These are phyloP conservation scores for Drosophila quinaria DNA, from an alignment of 2,888 invertebrate species.

Conservation along the genomic window DNA sequence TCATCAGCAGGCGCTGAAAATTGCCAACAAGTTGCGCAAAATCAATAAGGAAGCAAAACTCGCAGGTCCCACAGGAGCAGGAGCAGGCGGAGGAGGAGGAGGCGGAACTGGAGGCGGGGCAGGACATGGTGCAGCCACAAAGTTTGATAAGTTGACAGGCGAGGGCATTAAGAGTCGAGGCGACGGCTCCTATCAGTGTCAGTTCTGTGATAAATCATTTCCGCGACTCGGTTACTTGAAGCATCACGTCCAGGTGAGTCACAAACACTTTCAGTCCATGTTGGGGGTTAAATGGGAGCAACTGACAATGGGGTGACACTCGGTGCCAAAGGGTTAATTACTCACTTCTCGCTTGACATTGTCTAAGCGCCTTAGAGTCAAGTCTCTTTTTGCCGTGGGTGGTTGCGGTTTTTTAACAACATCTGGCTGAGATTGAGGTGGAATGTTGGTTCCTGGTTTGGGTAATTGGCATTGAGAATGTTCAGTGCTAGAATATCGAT, in stretches of 20 bases:
- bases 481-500: constrained; percentile 3
- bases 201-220: constrained; percentile 96
- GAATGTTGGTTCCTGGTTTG: neutral
- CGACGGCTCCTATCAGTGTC: constrained; percentile 94
- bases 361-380: constrained; percentile 54
- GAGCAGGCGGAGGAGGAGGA: constrained; percentile 45
- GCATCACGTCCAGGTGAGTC: constrained; percentile 95
- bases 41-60: constrained; percentile 84
- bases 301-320: constrained; percentile 30
- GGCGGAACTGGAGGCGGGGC: constrained; percentile 48
- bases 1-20: constrained; percentile 81
- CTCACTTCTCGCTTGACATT: constrained; percentile 35
- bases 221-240: constrained; percentile 94
- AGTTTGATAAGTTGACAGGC: constrained; percentile 86
- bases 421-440: neutral
- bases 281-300: neutral
- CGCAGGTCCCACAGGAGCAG: constrained; percentile 45
- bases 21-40: constrained; percentile 85
- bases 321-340: constrained; percentile 45
- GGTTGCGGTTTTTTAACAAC: constrained; percentile 22
- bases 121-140: constrained; percentile 57
- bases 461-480: constrained; percentile 11
- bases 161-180: constrained; percentile 84
- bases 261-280: neutral
- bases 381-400: constrained; percentile 32